Base-by-base conservation (phyloP, 2,797 vertebrate genomes). In the Sebastes glaucus region DNA sequence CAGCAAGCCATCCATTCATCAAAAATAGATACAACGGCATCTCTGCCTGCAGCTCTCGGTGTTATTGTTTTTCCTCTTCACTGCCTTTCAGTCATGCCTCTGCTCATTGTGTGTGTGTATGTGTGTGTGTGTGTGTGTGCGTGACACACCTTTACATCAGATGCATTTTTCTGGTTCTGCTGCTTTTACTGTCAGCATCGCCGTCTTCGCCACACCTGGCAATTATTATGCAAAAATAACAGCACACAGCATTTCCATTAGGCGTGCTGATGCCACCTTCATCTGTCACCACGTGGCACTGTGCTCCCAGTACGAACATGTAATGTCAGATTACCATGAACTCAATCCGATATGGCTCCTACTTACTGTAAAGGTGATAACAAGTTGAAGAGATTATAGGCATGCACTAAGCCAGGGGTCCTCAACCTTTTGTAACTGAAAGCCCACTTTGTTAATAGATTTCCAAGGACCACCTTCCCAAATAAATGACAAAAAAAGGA, bases 1-100 rank as follows among this genome's bases (percentile, higher is more conserved):
- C 28, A 77, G 74, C 69, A 85, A 86, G 78, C 74, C 70, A 74
- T 56, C 83, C 63, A 77, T 86, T 94, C 93, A 94, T 95, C 90
- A 93, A 94, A 94, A 92, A 95, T 95, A 77, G 66, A 95, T 94
- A 80, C 18, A 78, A 88, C 35, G 1, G 87, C 82, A 93, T 91
- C 83, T 88, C 78, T 68, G 85, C 88, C 88, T 77, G 69, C 86
- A 92, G 88, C 72, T 80, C 70, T 90, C 74, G 82, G 81, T 93
- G 92, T 95, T 95, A 91, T 94, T 94, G 90, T 93, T 94, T 94
- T 94, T 92, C 87, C 91, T 78, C 92, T 93, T 90, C 90, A 89
- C 82, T 91, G 87, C 71, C 64, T 89, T 89, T 87, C 71, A 78
- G 65, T 75, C 75, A 59, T 73, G 69, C 74, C 62, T 83, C 59